Evolutionary conservation across 64 coral and sea anemone genomes (phyloP).

Genomic region (Platygyra sinensis): DNA sequence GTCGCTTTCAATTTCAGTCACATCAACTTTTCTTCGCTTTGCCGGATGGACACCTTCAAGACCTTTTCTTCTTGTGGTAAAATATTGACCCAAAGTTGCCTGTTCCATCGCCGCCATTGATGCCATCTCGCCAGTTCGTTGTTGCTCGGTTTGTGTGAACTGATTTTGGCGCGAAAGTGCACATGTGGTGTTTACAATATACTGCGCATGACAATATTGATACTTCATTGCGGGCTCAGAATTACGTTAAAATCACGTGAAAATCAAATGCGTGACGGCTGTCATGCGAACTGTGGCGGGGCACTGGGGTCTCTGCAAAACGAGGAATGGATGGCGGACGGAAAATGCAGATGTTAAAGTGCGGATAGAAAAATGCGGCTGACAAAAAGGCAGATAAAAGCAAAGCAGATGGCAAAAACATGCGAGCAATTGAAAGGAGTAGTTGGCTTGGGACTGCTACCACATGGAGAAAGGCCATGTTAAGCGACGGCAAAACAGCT

Average conservation of each 20-base stretch:
- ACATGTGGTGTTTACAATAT: slow-evolving; percentile 54
- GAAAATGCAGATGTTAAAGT: too few species aligned
- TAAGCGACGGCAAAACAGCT: too few species aligned
- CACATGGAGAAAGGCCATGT: too few species aligned
- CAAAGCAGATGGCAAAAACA: too few species aligned
- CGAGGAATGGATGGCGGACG: too few species aligned
- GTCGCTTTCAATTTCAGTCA: slow-evolving; percentile 26
- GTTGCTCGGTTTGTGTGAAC: background rate
- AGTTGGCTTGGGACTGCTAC: too few species aligned
- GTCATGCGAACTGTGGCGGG: too few species aligned
- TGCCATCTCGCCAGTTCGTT: slow-evolving; percentile 1
- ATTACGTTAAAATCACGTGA: slow-evolving; percentile 10
- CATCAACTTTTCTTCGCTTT: slow-evolving; percentile 86
- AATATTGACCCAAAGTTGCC: slow-evolving; percentile 81
- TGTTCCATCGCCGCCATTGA: slow-evolving; percentile 65
- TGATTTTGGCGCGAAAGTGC: slow-evolving; percentile 86
- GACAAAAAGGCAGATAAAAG: too few species aligned
- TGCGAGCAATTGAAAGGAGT: too few species aligned
- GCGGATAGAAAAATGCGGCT: too few species aligned
- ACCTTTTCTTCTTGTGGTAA: slow-evolving; percentile 66
- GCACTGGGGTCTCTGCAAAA: background rate
- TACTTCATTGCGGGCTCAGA: background rate
- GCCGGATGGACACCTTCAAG: slow-evolving; percentile 83
- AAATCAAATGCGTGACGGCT: background rate
- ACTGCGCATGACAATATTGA: slow-evolving; percentile 41